Evolutionary conservation across 2,113 vertebrate genomes (phyloP), one percentile per base, ranked within the genome.

Genomic region (Dicentrarchus labrax): DNA sequence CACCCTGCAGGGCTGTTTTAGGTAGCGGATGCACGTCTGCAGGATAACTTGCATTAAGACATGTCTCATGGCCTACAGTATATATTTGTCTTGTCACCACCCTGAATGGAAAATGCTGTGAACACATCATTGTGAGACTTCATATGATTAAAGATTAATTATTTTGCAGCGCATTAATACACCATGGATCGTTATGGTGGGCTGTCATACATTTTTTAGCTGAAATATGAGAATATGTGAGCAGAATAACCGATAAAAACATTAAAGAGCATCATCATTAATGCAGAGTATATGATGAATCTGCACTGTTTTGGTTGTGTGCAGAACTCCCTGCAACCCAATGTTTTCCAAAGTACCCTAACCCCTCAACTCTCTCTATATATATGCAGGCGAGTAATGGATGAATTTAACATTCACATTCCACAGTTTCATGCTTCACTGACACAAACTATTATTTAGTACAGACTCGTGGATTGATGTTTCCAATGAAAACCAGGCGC

Each of bases 381-480:
- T 45, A 15, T 50, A 75, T 51, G 72, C 1, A 17, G 64, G 39
- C 1, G 21, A 65, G 47, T 74, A 68, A 84, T 60, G 71, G 59
- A 85, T 89, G 67, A 85, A 91, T 91, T 92, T 89, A 91, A 88
- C 72, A 81, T 83, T 88, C 84, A 83, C 61, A 30, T 30, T 83
- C 77, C 64, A 61, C 62, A 65, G 89, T 79, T 89, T 90, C 84
- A 93, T 72, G 87, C 89, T 82, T 86, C 70, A 77, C 75, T 82
- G 83, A 84, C 65, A 54, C 78, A 19, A 62, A 76, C 80, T 68
- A 87, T 90, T 88, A 90, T 87, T 89, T 71, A 72, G 74, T 71
- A 90, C 87, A 72, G 61, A 80, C 83, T 83, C 59, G 0, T 70
- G 78, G 89, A 92, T 83, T 90, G 81, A 93, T 91, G 90, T 72